Evolutionary conservation across 2,888 invertebrate species (phyloP), one percentile per base, ranked within the genome.

Genomic region (Caprella mutica): DNA sequence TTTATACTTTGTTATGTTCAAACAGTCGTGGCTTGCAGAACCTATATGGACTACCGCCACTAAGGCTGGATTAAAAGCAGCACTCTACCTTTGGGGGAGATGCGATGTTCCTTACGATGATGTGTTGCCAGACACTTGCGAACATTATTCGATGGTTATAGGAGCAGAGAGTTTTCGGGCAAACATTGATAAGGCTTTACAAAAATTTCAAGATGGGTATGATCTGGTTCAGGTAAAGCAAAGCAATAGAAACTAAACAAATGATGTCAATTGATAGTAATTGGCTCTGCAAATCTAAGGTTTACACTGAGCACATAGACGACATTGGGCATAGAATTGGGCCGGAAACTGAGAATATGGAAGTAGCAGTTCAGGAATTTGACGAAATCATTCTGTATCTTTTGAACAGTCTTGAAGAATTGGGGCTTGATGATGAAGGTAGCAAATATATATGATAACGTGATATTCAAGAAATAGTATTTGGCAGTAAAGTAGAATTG

Each of bases 31-130:
- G 70, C 65, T 65, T n/a, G 60, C 66, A 3, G 70, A 71, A 56
- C 71, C 70, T 0, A 67, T 70, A 35, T 71, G 71, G 71, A 69
- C 68, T 5, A 70, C 69, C 3, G 70, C 70, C 14, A 70, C 69
- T n/a, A 62, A 68, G 40, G 65, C 67, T 14, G 67, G 68, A 14
- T 65, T 67, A 40, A 65, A 66, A 55, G 66, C 68, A 5, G 66
- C 65, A 8, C 56, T 63, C 46, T 63, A 56, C 44, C 54, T 67
- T 14, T 66, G 65, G 66, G 46, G 59, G n/a, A 56, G 71, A 52
- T 69, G 69, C 54, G 70, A 70, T 44, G 68, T 70, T 17, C 67
- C 68, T 8, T 65, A 67, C 26, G 59, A 67, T 44, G 68, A 52
- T 5, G 43, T 65, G 9, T 51, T 42, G 19, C 59, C 62, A 1